A percentile compares a stretch with the other conserved stretches of the same genome.
phyloP scores from a whole-genome alignment of 2,888 invertebrate genomes.

The Odiellus spinosus region DNA sequence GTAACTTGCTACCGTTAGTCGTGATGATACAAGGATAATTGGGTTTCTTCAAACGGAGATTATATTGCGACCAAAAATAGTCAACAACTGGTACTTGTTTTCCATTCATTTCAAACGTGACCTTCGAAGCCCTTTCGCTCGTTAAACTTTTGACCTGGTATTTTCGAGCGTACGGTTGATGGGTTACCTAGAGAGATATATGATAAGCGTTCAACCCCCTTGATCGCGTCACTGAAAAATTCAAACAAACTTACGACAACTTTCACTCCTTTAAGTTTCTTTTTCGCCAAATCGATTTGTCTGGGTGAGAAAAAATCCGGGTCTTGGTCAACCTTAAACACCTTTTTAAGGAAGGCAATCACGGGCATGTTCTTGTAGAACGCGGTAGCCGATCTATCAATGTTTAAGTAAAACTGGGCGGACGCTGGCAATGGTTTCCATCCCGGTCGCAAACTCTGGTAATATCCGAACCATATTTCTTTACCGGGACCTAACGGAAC shows the following conservation, averaged over 20 bases:
- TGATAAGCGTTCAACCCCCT: too few species aligned
- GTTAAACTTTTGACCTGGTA: constrained; percentile 9
- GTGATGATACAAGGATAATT: constrained; percentile 15
- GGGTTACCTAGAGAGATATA: constrained; percentile 4
- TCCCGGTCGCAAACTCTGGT: constrained; percentile 14
- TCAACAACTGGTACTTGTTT: constrained; percentile 5
- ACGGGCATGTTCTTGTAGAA: constrained; percentile 11
- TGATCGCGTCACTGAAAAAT: too few species aligned
- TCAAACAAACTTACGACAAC: too few species aligned
- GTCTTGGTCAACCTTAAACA: neutral
- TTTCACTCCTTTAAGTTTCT: too few species aligned
- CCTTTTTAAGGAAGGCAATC: constrained; percentile 5
- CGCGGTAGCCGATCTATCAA: constrained; percentile 15
- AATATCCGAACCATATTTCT: constrained; percentile 18
- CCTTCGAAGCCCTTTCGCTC: constrained; percentile 4
- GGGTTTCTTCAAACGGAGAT: constrained; percentile 5
- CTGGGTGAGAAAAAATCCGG: neutral
- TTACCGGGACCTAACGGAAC: constrained; percentile 4
- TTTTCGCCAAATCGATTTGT: neutral
- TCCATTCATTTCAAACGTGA: constrained; percentile 7
- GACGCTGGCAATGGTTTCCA: constrained; percentile 11
- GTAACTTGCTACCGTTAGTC: constrained; percentile 10
- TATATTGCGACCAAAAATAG: constrained; percentile 12
- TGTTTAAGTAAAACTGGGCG: constrained; percentile 6
- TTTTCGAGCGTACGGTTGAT: constrained; percentile 11